Evolutionary conservation across 2,888 invertebrate genomes (phyloP).

Genomic region (Diogma glabrata): DNA sequence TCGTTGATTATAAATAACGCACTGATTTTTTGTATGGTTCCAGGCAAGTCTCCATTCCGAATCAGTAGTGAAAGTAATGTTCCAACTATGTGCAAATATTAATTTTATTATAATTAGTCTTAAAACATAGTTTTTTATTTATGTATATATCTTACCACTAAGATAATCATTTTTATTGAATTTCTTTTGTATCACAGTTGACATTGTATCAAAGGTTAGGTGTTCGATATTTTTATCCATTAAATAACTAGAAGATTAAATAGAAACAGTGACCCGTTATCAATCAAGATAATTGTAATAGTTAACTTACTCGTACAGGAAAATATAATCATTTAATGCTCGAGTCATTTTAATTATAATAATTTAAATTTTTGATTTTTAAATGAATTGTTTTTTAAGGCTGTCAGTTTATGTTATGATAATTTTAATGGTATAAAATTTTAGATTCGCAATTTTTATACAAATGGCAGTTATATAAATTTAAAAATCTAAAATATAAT

Average conservation of each 20-base stretch:
- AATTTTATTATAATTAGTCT: not conserved
- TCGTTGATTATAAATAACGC: conserved; percentile 58
- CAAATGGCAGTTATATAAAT: no score
- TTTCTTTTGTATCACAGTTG: conserved; percentile 62
- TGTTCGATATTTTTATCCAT: conserved; percentile 57
- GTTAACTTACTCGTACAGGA: conserved; percentile 22
- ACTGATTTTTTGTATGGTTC: conserved; percentile 53
- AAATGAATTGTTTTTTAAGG: no score
- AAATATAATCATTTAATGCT: conserved; percentile 22
- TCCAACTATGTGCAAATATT: conserved; percentile 37
- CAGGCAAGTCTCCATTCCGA: conserved; percentile 55
- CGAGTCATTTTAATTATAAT: conserved; percentile 20
- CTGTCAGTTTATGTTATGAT: no score
- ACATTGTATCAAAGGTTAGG: conserved; percentile 63
- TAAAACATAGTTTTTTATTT: not conserved
- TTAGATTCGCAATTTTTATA: no score
- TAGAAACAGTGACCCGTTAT: no score
- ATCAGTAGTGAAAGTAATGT: conserved; percentile 49
- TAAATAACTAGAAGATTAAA: conserved; percentile 22
- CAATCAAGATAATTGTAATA: no score
- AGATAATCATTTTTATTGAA: conserved; percentile 70
- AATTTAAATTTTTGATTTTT: no score
- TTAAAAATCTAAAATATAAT: no score
- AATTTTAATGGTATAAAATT: no score
- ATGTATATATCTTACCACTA: conserved; percentile 29